These are phyloP conservation scores for Heterohyrax brucei DNA, from an alignment of 2,797 vertebrate genomes.

Conservation along the genomic window DNA sequence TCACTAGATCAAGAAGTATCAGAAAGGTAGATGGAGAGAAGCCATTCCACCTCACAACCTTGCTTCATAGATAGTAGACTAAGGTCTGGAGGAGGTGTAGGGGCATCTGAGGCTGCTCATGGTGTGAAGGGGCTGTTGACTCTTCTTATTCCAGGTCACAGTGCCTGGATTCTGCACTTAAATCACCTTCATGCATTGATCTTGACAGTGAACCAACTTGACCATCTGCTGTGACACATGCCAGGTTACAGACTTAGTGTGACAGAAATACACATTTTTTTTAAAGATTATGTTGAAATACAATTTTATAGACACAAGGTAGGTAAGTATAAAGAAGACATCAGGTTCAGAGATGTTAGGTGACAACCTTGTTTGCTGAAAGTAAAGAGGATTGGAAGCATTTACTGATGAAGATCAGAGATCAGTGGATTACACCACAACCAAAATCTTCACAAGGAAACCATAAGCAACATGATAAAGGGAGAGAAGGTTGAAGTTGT, in stretches of 20 bases:
- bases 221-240: too few relatives aligned
- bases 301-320: too few relatives aligned
- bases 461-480: too few relatives aligned
- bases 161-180: not conserved
- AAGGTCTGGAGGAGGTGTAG: not conserved
- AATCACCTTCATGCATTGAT: not conserved
- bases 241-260: not conserved
- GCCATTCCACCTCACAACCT: not conserved
- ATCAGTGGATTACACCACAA: too few relatives aligned
- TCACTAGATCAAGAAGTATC: not conserved
- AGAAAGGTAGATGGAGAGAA: not conserved
- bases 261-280: not conserved
- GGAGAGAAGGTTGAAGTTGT: too few relatives aligned
- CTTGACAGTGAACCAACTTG: not conserved
- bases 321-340: too few relatives aligned
- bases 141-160: not conserved
- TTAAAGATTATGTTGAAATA: not conserved
- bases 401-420: too few relatives aligned
- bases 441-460: too few relatives aligned
- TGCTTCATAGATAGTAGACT: not conserved
- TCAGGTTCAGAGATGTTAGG: too few relatives aligned
- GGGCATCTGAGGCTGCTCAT: not conserved
- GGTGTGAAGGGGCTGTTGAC: not conserved
- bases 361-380: too few relatives aligned
- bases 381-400: too few relatives aligned